Percentiles rank a stretch among this genome's conserved stretches.
phyloP scores from a whole-genome alignment of 2,888 invertebrate genomes.

The Coenonympha glycerion region DNA sequence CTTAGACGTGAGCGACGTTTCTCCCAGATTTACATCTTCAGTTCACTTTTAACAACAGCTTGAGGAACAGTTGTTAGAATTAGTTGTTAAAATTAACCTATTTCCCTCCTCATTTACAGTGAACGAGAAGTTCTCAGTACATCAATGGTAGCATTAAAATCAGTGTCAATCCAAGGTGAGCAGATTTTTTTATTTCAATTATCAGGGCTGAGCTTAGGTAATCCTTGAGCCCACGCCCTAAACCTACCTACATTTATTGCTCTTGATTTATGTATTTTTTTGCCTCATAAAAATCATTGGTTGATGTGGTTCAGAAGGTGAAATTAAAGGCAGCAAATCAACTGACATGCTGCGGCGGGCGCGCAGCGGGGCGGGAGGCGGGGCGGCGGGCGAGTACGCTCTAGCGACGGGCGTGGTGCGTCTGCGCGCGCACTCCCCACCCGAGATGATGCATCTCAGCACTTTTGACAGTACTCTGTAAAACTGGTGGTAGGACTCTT shows the following conservation, averaged over 20 bases:
- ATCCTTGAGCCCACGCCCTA: no score
- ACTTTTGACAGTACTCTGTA: constrained; percentile 41
- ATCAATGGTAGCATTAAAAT: background rate
- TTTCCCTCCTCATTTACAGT: no score
- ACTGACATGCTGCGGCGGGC: background rate
- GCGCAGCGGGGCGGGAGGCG: constrained; percentile 11
- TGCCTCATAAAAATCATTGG: no score
- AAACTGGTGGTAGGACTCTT: no score
- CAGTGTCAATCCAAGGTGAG: background rate
- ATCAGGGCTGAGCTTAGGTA: no score
- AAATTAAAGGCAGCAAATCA: background rate
- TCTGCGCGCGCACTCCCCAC: constrained; percentile 37
- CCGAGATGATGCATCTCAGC: constrained; percentile 47
- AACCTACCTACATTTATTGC: no score
- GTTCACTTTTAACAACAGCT: no score
- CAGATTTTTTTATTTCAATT: background rate
- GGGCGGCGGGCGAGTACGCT: constrained; percentile 18
- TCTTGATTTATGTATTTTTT: no score
- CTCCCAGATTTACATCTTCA: no score
- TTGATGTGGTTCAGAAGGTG: background rate
- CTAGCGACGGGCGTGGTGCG: constrained; percentile 33
- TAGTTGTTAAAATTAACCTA: no score
- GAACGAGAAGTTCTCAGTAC: constrained; percentile 1
- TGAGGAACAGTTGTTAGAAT: no score
- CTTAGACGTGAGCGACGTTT: no score